These are phyloP conservation scores for Drosophila stalkeri DNA, from an alignment of 2,888 invertebrate species.

Conservation along the genomic window DNA sequence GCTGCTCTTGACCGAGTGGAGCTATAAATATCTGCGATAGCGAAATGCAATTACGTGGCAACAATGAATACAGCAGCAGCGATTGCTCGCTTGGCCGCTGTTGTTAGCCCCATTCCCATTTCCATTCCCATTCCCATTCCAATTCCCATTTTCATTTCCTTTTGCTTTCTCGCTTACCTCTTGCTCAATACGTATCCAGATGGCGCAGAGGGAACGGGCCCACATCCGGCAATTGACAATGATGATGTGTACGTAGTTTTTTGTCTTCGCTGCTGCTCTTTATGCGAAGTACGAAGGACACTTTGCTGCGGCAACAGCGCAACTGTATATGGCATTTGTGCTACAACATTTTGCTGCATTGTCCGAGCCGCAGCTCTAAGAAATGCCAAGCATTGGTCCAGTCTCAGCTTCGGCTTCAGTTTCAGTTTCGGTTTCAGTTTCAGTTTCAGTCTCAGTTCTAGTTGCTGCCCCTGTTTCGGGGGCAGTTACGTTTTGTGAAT, in stretches of 20 bases:
- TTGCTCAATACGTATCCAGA: constrained; percentile 17
- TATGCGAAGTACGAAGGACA: constrained; percentile 42
- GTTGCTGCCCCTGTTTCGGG: constrained; percentile 12
- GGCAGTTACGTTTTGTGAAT: constrained; percentile 63
- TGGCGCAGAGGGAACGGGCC: constrained; percentile 16
- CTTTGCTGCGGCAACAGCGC: constrained; percentile 38
- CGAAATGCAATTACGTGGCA: constrained; percentile 84
- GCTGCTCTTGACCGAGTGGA: constrained; percentile 83
- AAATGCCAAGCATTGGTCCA: constrained; percentile 42
- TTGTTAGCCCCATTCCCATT: constrained; percentile 21
- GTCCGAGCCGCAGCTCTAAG: constrained; percentile 60
- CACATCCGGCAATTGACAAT: constrained; percentile 79
- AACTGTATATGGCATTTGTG: constrained; percentile 59
- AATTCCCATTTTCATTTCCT: background rate
- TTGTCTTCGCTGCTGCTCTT: constrained; percentile 69
- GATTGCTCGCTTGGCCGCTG: constrained; percentile 69
- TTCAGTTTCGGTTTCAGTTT: constrained; percentile 15
- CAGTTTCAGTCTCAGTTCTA: constrained; percentile 2
- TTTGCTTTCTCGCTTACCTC: background rate
- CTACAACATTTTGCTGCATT: constrained; percentile 71
- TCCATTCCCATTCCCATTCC: background rate
- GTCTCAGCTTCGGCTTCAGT: background rate
- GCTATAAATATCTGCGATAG: constrained; percentile 84
- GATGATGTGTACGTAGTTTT: constrained; percentile 80
- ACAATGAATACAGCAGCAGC: constrained; percentile 83